A percentile compares a stretch with the other conserved stretches of the same genome.
Evolutionary conservation across 2,797 vertebrate genomes (phyloP).

Genomic region (Pogonophryne albipinna): DNA sequence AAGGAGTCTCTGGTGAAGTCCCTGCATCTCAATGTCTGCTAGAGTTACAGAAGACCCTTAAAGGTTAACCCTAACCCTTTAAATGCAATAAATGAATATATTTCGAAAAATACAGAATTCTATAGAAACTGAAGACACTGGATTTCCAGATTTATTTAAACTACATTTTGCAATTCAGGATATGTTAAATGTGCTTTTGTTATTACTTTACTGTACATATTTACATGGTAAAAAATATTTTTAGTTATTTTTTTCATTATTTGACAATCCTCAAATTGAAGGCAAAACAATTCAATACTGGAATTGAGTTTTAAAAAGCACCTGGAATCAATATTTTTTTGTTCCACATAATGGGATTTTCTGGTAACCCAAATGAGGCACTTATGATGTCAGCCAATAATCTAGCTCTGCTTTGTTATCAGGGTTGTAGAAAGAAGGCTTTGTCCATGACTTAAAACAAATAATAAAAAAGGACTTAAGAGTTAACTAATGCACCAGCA

Average conservation of each 20-base stretch:
- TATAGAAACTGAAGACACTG: background rate
- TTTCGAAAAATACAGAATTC: background rate
- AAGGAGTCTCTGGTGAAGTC: constrained; percentile 5
- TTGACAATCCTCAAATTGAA: background rate
- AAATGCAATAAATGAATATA: background rate
- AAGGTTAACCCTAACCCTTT: background rate
- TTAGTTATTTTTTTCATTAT: background rate
- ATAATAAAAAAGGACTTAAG: too few relatives aligned
- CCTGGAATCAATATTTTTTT: constrained; percentile 14
- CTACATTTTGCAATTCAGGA: too few relatives aligned
- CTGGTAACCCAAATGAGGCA: background rate
- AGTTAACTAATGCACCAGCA: too few relatives aligned
- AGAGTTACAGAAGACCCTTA: constrained; percentile 11
- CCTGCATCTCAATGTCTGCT: constrained; percentile 13
- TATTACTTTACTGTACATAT: background rate
- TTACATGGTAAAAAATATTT: background rate
- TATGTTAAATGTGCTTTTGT: background rate
- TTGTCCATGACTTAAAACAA: too few relatives aligned
- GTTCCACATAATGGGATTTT: constrained; percentile 20
- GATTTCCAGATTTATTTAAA: too few relatives aligned
- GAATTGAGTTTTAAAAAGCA: constrained; percentile 9
- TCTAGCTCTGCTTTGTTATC: background rate
- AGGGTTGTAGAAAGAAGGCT: too few relatives aligned
- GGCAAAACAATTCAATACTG: background rate
- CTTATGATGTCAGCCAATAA: constrained; percentile 6